phyloP scores from a whole-genome alignment of 2,113 vertebrate genomes.

The Entelurus aequoreus region DNA sequence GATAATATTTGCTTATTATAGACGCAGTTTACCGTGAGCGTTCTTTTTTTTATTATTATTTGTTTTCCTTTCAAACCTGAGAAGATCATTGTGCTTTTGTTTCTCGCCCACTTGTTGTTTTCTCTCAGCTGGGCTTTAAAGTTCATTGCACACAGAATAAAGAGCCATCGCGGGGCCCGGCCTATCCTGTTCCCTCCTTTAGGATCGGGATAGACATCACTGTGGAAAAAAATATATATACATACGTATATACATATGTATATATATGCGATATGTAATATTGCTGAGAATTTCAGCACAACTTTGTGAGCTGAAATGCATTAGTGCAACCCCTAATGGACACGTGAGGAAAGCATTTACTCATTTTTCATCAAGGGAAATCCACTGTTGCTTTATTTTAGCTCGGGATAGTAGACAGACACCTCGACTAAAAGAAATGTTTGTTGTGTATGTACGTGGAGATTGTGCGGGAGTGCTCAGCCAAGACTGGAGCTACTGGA shows the following conservation, averaged over 20 bases:
- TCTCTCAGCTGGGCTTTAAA: slow-evolving; percentile 45
- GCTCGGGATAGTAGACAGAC: slow-evolving; percentile 29
- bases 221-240: slow-evolving; percentile 51
- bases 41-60: slow-evolving; percentile 54
- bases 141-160: slow-evolving; percentile 64
- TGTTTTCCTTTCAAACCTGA: slow-evolving; percentile 34
- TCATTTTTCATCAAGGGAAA: slow-evolving; percentile 21
- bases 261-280: slow-evolving; percentile 18
- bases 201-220: slow-evolving; percentile 66
- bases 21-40: slow-evolving; percentile 66
- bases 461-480: slow-evolving; percentile 12
- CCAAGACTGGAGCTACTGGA: slow-evolving; percentile 28
- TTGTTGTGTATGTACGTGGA: slow-evolving; percentile 7
- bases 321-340: slow-evolving; percentile 64
- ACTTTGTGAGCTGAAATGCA: slow-evolving; percentile 47
- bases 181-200: slow-evolving; percentile 58
- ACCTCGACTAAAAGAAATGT: slow-evolving; percentile 5
- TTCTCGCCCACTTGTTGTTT: slow-evolving; percentile 25
- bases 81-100: slow-evolving; percentile 46
- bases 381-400: slow-evolving; percentile 16
- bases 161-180: slow-evolving; percentile 59
- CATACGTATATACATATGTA: slow-evolving; percentile 10
- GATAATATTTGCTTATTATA: slow-evolving; percentile 66
- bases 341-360: slow-evolving; percentile 37
- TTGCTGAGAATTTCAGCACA: slow-evolving; percentile 41